Evolutionary conservation across 37 sponge, comb jelly and placozoan species (phyloP), one percentile per base, ranked within the genome.

Genomic region (Agelas oroides): DNA sequence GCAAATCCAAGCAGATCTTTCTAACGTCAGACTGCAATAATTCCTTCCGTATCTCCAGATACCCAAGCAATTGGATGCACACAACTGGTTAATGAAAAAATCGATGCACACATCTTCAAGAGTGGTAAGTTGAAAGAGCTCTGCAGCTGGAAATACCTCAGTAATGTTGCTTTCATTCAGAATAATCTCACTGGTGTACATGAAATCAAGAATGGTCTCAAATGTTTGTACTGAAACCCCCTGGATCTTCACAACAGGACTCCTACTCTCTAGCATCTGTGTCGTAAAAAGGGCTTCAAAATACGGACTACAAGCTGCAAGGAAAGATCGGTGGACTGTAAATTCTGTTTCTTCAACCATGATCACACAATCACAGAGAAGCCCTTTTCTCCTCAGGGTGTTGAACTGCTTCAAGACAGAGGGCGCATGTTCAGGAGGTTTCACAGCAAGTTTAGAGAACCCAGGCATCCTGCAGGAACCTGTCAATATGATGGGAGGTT

Each of bases 51-150:
- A 92, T 0, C 64, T 46, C 23, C 59, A 55, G 0, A 84, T 88
- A 14, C 93, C 93, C 53, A 92, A 76, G 63, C 93, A 92, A 65
- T 92, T 92, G 59, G 71, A 77, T 14, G 85, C 55, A 32, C 84
- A 80, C n/a, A 92, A 78, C 34, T 81, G 86, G 17, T 59, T 69
- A 11, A 24, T 53, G 32, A 92, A 30, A 59, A 80, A 88, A 32
- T 71, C 66, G 46, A 66, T 58, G 46, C 93, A 92, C 23, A 70
- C 78, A 41, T 56, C 63, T 18, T 85, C 82, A 19, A 88, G 62
- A 28, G 41, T 33, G 18, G 70, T 33, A 16, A 92, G 36, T 53
- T 87, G 89, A 19, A 92, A 59, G 12, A 84, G 57, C 23, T 81
- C 59, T 19, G 93, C 88, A 27, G 93, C 89, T 54, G 83, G 61